phyloP scores from a whole-genome alignment of 1,140 invertebrate species.

The Neodiprion lecontei region DNA sequence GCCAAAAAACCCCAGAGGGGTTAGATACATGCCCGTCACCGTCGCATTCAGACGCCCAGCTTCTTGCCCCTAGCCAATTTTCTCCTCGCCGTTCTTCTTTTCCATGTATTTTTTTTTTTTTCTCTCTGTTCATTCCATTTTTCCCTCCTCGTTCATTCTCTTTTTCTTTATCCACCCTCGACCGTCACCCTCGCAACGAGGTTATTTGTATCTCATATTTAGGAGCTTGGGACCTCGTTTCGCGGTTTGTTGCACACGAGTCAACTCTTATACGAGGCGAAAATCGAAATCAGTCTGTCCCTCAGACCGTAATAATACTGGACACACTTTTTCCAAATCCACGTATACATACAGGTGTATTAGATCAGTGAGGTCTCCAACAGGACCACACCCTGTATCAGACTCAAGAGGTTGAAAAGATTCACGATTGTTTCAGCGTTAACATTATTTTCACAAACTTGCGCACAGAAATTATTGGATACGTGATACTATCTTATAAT shows the following conservation, averaged over 20 bases:
- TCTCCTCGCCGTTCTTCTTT: not conserved
- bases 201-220: slow-evolving; percentile 8
- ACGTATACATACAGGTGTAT: not conserved
- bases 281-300: not conserved
- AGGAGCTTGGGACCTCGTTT: slow-evolving; percentile 1
- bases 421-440: not conserved
- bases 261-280: not conserved
- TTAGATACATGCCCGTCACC: not conserved
- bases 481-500: too few relatives aligned
- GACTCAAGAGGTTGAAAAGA: not conserved
- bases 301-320: not conserved
- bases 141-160: not conserved
- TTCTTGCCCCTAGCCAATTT: slow-evolving; percentile 7
- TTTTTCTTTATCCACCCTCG: not conserved
- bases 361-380: not conserved
- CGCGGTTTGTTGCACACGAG: slow-evolving; percentile 4
- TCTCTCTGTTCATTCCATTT: not conserved
- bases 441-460: too few relatives aligned
- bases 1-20: not conserved
- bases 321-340: not conserved
- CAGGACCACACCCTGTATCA: not conserved
- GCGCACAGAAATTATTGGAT: too few relatives aligned
- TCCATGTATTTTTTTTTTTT: not conserved
- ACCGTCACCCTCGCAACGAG: slow-evolving; percentile 1
- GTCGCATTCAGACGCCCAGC: slow-evolving; percentile 3